Conservation (phyloP, 1,140 invertebrate species). For the Macrobrachium nipponense region DNA sequence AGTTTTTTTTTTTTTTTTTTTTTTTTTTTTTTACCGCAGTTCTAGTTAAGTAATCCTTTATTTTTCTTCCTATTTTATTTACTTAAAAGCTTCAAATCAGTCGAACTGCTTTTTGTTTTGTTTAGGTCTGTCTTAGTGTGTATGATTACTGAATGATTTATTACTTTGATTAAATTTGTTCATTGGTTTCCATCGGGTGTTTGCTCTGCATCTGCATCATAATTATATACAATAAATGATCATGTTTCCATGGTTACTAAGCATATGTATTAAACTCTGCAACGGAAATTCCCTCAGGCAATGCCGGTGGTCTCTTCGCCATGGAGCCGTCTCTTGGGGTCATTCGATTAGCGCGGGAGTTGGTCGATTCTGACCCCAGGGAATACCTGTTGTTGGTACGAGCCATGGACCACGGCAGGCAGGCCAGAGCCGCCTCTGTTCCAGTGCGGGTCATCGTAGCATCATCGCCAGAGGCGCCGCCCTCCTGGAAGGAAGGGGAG, state of each 20-base stretch:
- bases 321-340: conserved; percentile 83
- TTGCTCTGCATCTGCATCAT: too few species aligned
- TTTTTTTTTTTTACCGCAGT: too few species aligned
- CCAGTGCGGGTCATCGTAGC: conserved; percentile 88
- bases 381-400: conserved; percentile 87
- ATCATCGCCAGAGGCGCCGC: conserved; percentile 89
- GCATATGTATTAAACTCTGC: conserved; percentile 14
- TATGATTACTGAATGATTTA: too few species aligned
- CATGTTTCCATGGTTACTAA: not conserved
- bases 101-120: too few species aligned
- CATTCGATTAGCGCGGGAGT: conserved; percentile 68
- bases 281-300: conserved; percentile 72
- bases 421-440: conserved; percentile 79
- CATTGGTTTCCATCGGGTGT: too few species aligned
- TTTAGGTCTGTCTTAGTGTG: too few species aligned
- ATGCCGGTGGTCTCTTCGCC: conserved; percentile 85
- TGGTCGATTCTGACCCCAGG: conserved; percentile 62
- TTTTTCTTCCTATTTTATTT: too few species aligned
- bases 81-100: too few species aligned
- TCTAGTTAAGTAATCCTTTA: too few species aligned
- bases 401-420: conserved; percentile 84
- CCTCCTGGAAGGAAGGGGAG: conserved; percentile 77
- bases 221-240: too few species aligned
- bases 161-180: too few species aligned
- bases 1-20: too few species aligned